Conservation (phyloP, 2,113 vertebrate species). For the Illadopsis cleaveri region DNA sequence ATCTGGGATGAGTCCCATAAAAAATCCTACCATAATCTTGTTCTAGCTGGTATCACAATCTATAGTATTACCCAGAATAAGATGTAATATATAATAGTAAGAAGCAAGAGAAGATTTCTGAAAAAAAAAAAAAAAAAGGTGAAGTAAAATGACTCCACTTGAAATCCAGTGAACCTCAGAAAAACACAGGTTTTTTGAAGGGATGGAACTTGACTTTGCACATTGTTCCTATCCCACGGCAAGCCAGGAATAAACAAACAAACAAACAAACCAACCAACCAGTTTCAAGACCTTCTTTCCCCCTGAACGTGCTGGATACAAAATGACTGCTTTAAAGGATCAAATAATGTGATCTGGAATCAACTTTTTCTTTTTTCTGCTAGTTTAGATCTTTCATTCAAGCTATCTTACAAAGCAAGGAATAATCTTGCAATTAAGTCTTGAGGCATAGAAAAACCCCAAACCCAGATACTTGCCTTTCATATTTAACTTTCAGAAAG, state of each 20-base stretch:
- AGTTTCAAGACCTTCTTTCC: not conserved
- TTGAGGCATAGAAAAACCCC: not conserved
- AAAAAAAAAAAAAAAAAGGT: not conserved
- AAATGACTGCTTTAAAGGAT: not conserved
- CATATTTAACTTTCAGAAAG: not conserved
- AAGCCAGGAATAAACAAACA: not conserved
- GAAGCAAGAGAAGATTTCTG: not conserved
- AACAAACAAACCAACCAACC: no score
- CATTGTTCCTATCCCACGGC: not conserved
- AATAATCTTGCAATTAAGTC: not conserved
- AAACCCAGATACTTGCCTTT: not conserved
- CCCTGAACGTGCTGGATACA: not conserved
- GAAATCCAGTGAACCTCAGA: not conserved
- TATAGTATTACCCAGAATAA: not conserved
- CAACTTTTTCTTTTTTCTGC: rapidly evolving
- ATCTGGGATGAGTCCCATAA: not conserved
- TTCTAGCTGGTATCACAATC: not conserved
- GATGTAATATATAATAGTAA: not conserved
- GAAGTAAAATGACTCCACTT: not conserved
- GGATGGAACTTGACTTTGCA: not conserved
- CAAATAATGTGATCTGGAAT: not conserved
- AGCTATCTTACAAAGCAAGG: not conserved
- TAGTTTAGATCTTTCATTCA: not conserved
- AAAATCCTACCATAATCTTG: not conserved
- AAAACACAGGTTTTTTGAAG: not conserved